Conservation (phyloP, 2,888 invertebrate genomes). For the Acholoe squamosa region DNA sequence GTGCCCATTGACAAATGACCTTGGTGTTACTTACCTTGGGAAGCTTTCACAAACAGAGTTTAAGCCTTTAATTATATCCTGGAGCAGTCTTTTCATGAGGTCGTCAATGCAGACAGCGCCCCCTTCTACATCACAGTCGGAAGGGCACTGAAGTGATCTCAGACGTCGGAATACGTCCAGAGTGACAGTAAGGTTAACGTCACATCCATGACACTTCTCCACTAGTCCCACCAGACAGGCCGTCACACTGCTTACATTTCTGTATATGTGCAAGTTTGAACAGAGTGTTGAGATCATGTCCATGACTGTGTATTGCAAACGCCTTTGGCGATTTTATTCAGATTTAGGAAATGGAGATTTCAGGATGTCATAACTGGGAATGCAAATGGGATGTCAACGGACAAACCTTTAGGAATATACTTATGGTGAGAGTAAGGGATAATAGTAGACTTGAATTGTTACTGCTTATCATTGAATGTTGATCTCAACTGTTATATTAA, state of each 20-base stretch:
- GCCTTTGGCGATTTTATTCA: too few species aligned
- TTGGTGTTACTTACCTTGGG: conserved; percentile 15
- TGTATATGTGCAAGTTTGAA: too few species aligned
- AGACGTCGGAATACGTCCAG: background rate
- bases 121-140: background rate
- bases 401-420: too few species aligned
- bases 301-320: too few species aligned
- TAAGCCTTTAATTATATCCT: background rate
- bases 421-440: too few species aligned
- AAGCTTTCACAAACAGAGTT: conserved; percentile 14
- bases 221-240: background rate
- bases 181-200: background rate
- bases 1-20: too few species aligned
- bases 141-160: background rate
- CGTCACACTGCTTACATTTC: background rate
- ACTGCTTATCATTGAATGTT: too few species aligned
- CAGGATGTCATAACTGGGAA: background rate
- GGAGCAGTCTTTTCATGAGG: background rate
- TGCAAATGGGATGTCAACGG: too few species aligned
- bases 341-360: too few species aligned
- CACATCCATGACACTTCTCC: background rate
- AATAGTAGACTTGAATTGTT: too few species aligned
- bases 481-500: too few species aligned
- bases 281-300: too few species aligned
- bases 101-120: background rate